A percentile compares a stretch with the other conserved stretches of the same genome.
Conservation (phyloP, 2,113 vertebrate genomes). For the Neotoma lepida region DNA sequence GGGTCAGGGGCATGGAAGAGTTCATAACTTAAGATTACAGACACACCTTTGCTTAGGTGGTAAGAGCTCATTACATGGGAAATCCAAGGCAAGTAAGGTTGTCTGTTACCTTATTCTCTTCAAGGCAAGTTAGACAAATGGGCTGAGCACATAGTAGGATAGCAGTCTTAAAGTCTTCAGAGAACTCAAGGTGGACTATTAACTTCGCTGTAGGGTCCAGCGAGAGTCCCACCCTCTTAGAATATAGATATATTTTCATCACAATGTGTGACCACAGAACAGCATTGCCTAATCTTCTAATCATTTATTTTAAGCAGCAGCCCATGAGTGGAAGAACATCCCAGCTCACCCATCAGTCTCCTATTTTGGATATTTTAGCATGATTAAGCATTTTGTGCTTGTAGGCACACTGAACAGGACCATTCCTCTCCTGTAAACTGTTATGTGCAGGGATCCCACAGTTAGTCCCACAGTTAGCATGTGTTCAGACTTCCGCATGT, state of each 20-base stretch:
- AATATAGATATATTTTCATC: not conserved
- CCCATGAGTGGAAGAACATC: not conserved
- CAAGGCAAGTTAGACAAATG: not conserved
- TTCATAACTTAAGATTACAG: not conserved
- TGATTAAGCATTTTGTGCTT: not conserved
- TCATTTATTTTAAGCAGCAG: conserved; percentile 29
- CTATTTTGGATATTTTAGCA: not conserved
- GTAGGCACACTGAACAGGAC: not conserved
- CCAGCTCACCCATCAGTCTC: not conserved
- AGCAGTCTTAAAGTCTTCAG: not conserved
- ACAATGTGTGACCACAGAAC: not conserved
- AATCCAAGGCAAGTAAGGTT: not conserved
- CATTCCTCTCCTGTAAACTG: not conserved
- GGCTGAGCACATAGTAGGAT: not conserved
- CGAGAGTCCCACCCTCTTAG: not conserved
- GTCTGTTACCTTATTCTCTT: not conserved
- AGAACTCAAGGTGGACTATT: not conserved
- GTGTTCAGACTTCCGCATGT: not conserved
- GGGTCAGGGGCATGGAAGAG: not conserved
- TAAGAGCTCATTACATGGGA: not conserved
- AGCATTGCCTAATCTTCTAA: not conserved
- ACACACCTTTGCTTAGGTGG: not conserved
- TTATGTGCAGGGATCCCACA: not conserved
- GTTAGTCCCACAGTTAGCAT: not conserved
- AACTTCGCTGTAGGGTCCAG: not conserved